A percentile compares a stretch with the other conserved stretches of the same genome.
These are phyloP conservation scores for Strigamia crassipes DNA, from an alignment of 2,888 invertebrate species.

Conservation along the genomic window DNA sequence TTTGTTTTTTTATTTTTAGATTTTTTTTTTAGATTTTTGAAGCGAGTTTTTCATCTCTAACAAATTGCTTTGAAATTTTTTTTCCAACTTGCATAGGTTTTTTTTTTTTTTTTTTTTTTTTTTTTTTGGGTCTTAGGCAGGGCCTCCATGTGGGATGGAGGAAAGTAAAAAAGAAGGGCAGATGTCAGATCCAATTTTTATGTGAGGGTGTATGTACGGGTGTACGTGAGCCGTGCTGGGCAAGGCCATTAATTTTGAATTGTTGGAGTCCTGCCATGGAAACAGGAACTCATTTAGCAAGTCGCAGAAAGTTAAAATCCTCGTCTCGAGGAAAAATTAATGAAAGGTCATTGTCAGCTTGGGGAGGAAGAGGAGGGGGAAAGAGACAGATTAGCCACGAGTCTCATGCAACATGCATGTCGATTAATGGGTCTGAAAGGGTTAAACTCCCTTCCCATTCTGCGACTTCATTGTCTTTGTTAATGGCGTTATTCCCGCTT, in stretches of 20 bases:
- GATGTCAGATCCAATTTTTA: constrained; percentile 8
- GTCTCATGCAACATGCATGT: constrained; percentile 17
- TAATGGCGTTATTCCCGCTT: constrained; percentile 21
- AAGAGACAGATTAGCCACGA: constrained; percentile 12
- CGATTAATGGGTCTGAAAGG: constrained; percentile 21
- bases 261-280: constrained; percentile 47
- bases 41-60: constrained; percentile 16
- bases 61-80: constrained; percentile 2
- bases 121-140: background rate
- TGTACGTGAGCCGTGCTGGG: constrained; percentile 15
- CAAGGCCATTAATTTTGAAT: constrained; percentile 45
- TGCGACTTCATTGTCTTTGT: background rate
- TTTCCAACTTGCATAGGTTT: background rate
- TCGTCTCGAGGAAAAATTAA: constrained; percentile 43
- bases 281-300: constrained; percentile 48
- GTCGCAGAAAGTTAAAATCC: constrained; percentile 45
- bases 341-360: constrained; percentile 44
- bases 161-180: background rate
- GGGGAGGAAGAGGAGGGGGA: constrained; percentile 21
- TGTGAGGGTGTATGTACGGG: background rate
- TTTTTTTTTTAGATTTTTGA: background rate
- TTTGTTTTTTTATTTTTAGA: background rate
- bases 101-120: too few species aligned
- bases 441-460: background rate
- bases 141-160: background rate